Percentiles rank a stretch among this genome's conserved stretches.
Evolutionary conservation across 2,888 invertebrate species (phyloP).

Genomic region (Alviniconcha strummeri): DNA sequence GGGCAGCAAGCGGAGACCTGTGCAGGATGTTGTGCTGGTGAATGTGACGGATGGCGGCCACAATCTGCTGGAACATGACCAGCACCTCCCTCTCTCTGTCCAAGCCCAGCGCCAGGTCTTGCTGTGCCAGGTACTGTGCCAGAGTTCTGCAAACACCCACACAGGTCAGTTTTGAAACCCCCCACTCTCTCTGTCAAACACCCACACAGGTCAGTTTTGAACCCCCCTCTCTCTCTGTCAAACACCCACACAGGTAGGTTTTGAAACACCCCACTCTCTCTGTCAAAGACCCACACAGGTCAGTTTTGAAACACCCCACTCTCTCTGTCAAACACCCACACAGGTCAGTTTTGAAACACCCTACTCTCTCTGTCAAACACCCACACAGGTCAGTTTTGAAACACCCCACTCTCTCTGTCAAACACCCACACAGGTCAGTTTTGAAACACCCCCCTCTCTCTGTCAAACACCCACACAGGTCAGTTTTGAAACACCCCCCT

Average conservation of each 20-base stretch:
- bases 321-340: too few relatives aligned
- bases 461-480: too few relatives aligned
- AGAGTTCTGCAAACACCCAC: conserved; percentile 75
- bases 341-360: too few relatives aligned
- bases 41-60: conserved; percentile 82
- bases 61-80: conserved; percentile 81
- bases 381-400: too few relatives aligned
- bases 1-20: conserved; percentile 60
- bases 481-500: not conserved
- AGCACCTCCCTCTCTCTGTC: conserved; percentile 81
- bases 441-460: not conserved
- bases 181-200: not conserved
- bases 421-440: not conserved
- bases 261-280: too few relatives aligned
- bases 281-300: too few relatives aligned
- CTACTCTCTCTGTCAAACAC: too few relatives aligned
- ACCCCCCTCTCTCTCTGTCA: too few relatives aligned
- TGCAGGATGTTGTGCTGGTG: conserved; percentile 81
- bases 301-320: too few relatives aligned
- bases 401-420: not conserved
- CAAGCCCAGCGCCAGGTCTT: conserved; percentile 73
- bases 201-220: not conserved
- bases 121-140: conserved; percentile 78
- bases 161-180: not conserved
- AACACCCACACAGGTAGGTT: too few relatives aligned